Evolutionary conservation across 2,888 invertebrate species (phyloP).

Genomic region (Pristionchus mayeri): DNA sequence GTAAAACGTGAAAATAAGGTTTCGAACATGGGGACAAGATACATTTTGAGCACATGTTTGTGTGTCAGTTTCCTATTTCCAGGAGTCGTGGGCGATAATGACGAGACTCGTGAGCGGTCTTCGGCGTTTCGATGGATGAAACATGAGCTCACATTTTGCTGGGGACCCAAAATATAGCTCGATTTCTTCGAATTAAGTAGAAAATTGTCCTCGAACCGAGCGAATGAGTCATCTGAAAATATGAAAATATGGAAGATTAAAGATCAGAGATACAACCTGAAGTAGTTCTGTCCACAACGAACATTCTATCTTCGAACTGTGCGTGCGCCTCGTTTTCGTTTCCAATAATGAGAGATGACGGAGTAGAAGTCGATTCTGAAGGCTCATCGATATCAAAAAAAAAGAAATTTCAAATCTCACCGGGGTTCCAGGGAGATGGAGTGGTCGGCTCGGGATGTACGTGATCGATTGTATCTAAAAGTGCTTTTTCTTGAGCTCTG

Average conservation of each 20-base stretch:
- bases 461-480: neutral
- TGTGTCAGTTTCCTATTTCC: neutral
- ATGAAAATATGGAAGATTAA: neutral
- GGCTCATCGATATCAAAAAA: neutral
- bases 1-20: too few relatives aligned
- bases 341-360: neutral
- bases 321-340: slow-evolving; percentile 5
- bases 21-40: too few relatives aligned
- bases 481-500: neutral
- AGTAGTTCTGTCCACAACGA: neutral
- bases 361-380: neutral
- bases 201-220: too few relatives aligned
- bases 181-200: neutral
- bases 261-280: neutral
- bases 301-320: neutral
- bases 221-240: neutral
- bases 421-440: neutral
- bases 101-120: neutral
- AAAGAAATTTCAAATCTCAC: neutral
- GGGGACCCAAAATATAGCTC: neutral
- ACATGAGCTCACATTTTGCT: slow-evolving; percentile 1
- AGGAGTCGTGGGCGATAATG: neutral
- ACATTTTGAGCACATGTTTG: too few relatives aligned
- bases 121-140: neutral
- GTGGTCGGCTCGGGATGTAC: neutral